These are phyloP conservation scores for Hecatera dysodea DNA, from an alignment of 2,888 invertebrate genomes.

Conservation along the genomic window DNA sequence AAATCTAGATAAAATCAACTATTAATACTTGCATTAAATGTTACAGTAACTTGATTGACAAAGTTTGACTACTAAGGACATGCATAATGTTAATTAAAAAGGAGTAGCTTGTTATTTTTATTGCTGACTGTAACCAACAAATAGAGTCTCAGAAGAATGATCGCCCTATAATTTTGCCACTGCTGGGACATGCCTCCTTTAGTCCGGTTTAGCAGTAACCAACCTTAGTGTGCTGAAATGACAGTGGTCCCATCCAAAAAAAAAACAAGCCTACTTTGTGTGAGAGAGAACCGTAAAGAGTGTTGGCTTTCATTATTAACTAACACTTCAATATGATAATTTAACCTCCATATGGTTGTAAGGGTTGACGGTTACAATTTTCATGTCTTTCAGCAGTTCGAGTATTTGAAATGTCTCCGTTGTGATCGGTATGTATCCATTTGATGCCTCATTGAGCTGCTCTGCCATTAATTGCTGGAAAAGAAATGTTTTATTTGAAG, in stretches of 20 bases:
- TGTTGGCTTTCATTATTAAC: neutral
- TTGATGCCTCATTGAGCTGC: constrained; percentile 72
- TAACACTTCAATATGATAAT: constrained; percentile 75
- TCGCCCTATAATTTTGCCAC: too few species aligned
- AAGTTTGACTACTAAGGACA: neutral
- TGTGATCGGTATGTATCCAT: constrained; percentile 78
- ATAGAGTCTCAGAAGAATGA: too few species aligned
- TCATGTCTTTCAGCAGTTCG: constrained; percentile 78
- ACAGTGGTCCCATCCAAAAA: too few species aligned
- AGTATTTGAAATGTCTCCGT: constrained; percentile 76
- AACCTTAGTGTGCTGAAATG: too few species aligned
- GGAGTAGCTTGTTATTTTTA: neutral
- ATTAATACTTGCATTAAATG: neutral
- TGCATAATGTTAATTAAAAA: neutral
- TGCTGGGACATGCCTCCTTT: too few species aligned
- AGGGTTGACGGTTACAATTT: constrained; percentile 80
- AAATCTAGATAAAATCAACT: neutral
- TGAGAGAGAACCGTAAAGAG: too few species aligned
- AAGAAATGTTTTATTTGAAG: constrained; percentile 6
- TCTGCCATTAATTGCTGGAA: constrained; percentile 82
- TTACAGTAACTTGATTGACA: neutral
- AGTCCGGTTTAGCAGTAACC: too few species aligned
- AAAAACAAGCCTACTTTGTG: too few species aligned
- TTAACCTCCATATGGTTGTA: constrained; percentile 84
- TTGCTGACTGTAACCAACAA: neutral